A percentile compares a stretch with the other conserved stretches of the same genome.
Evolutionary conservation across 2,113 vertebrate species (phyloP).

Genomic region (Varanus salvator): DNA sequence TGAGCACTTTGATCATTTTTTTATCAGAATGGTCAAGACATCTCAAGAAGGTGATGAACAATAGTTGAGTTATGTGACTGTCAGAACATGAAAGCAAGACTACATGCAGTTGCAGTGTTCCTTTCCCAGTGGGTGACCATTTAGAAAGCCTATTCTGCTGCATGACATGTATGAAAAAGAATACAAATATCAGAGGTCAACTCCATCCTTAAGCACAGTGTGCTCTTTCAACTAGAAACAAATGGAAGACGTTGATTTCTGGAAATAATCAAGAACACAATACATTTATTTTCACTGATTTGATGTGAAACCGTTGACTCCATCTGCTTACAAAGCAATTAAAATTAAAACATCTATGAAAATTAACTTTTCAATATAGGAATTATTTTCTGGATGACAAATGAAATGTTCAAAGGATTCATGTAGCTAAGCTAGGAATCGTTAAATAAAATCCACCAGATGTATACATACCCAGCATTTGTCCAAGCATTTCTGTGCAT

Average conservation of each 20-base stretch:
- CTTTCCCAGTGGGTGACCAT: neutral
- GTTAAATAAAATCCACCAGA: neutral
- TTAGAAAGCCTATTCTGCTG: slow-evolving; percentile 12
- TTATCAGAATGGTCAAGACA: neutral
- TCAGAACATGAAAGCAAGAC: neutral
- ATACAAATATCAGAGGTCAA: slow-evolving; percentile 2
- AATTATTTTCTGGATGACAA: neutral
- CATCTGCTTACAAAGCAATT: neutral
- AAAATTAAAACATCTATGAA: neutral
- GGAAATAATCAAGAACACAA: neutral
- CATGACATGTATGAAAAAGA: neutral
- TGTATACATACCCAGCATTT: neutral
- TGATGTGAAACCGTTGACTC: neutral
- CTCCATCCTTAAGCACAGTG: neutral
- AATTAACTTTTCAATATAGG: neutral
- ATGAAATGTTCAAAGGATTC: neutral
- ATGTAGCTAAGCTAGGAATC: neutral
- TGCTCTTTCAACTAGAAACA: slow-evolving; percentile 27
- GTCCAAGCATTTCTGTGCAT: too few species aligned
- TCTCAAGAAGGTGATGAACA: neutral
- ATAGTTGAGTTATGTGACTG: neutral
- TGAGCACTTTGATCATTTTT: neutral
- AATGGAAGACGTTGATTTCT: neutral
- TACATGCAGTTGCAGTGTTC: neutral
- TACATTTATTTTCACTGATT: neutral